Evolutionary conservation across 2,888 invertebrate genomes (phyloP).

Genomic region (Euzetes globulus): DNA sequence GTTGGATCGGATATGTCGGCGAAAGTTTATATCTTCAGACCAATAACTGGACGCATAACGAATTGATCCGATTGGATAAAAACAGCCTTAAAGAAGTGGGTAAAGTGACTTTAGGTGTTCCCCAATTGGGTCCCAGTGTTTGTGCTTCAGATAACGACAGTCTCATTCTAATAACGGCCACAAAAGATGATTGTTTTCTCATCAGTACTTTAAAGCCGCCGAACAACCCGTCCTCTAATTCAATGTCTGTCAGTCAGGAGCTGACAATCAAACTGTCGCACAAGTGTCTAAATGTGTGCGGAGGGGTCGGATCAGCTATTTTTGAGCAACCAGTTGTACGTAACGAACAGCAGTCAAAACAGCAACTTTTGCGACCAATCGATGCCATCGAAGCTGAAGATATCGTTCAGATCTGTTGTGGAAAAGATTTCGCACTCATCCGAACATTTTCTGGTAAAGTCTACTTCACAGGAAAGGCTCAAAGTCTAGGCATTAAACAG

Average conservation of each 20-base stretch:
- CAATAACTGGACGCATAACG: slow-evolving; percentile 52
- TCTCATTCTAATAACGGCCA: slow-evolving; percentile 62
- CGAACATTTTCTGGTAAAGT: slow-evolving; percentile 78
- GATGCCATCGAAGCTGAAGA: slow-evolving; percentile 66
- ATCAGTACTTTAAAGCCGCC: slow-evolving; percentile 63
- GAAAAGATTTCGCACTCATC: slow-evolving; percentile 82
- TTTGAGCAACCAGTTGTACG: slow-evolving; percentile 1
- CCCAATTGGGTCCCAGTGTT: slow-evolving; percentile 50
- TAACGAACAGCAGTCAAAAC: slow-evolving; percentile 43
- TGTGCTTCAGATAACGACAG: slow-evolving; percentile 71
- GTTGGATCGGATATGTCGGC: slow-evolving; percentile 46
- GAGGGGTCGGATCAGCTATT: slow-evolving; percentile 29
- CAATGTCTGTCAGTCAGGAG: slow-evolving; percentile 26
- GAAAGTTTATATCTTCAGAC: slow-evolving; percentile 71
- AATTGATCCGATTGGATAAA: slow-evolving; percentile 55
- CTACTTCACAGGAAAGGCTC: slow-evolving; percentile 77
- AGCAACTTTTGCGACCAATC: slow-evolving; percentile 42
- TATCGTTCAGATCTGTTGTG: slow-evolving; percentile 65
- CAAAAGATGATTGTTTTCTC: slow-evolving; percentile 64
- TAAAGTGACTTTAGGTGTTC: slow-evolving; percentile 25
- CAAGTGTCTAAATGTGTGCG: slow-evolving; percentile 32
- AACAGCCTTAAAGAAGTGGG: slow-evolving; percentile 50
- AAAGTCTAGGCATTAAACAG: slow-evolving; percentile 72
- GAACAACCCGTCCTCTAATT: slow-evolving; percentile 42
- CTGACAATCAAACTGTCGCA: slow-evolving; percentile 33